Percentiles rank a stretch among this genome's conserved stretches.
Evolutionary conservation across 2,797 vertebrate species (phyloP).

Genomic region (Chrysocyon brachyurus): DNA sequence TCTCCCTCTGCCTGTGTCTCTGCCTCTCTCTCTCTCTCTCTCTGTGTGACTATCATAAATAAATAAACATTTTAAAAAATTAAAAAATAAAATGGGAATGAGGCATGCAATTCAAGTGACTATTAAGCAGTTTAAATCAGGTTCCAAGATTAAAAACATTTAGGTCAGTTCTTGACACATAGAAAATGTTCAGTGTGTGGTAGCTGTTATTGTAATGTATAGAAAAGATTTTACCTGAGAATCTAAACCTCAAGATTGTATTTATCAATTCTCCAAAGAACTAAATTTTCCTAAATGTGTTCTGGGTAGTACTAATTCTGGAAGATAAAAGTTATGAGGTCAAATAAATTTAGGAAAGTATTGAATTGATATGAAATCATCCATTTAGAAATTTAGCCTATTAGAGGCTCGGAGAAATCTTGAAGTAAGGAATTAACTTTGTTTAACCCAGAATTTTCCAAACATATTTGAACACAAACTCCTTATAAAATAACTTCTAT

Average conservation of each 20-base stretch:
- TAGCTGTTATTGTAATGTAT: neutral
- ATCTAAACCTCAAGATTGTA: neutral
- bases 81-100: neutral
- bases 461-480: constrained; percentile 7
- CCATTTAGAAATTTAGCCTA: neutral
- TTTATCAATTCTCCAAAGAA: neutral
- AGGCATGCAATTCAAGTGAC: neutral
- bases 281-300: neutral
- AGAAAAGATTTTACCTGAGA: neutral
- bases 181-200: neutral
- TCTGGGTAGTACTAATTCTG: neutral
- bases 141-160: neutral
- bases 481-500: neutral
- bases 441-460: neutral
- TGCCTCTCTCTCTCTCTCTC: too few species aligned
- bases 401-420: neutral
- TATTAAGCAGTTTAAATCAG: neutral
- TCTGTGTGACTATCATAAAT: too few species aligned
- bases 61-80: too few species aligned
- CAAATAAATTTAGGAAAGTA: constrained; percentile 1
- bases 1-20: too few species aligned
- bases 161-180: neutral
- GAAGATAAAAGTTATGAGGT: neutral
- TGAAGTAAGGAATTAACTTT: neutral
- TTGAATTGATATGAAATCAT: neutral